A percentile compares a stretch with the other conserved stretches of the same genome.
phyloP scores from a whole-genome alignment of 2,113 vertebrate species.

The Cichladusa arquata region DNA sequence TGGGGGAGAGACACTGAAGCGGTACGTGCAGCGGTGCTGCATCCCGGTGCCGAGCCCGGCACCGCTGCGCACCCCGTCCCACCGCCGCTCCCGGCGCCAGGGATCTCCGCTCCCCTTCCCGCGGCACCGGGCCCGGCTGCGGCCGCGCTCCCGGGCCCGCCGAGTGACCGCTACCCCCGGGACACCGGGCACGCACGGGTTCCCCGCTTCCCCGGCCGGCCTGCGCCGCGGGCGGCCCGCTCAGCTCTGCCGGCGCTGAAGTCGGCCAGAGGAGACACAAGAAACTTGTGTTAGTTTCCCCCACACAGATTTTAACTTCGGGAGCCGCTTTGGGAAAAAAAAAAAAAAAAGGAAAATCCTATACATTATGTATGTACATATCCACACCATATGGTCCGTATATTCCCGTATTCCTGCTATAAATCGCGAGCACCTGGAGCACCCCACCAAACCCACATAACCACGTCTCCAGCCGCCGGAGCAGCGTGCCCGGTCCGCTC shows the following conservation, averaged over 20 bases:
- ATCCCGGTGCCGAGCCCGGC: neutral
- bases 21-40: neutral
- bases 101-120: neutral
- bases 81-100: neutral
- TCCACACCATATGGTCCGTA: fast-evolving
- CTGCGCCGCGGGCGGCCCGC: neutral
- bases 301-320: neutral
- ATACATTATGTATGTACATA: too few species aligned
- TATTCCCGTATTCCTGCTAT: neutral
- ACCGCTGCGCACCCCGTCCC: neutral
- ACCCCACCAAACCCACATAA: neutral
- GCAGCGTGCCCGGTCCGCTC: neutral
- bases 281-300: neutral
- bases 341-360: too few species aligned
- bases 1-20: neutral
- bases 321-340: neutral
- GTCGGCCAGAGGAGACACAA: neutral
- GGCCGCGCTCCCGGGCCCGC: neutral
- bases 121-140: too few species aligned
- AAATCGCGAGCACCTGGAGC: neutral
- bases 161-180: neutral
- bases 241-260: neutral
- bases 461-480: neutral
- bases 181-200: neutral
- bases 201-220: neutral